Evolutionary conservation across 2,888 invertebrate genomes (phyloP).

Genomic region (Xestia c-nigrum): DNA sequence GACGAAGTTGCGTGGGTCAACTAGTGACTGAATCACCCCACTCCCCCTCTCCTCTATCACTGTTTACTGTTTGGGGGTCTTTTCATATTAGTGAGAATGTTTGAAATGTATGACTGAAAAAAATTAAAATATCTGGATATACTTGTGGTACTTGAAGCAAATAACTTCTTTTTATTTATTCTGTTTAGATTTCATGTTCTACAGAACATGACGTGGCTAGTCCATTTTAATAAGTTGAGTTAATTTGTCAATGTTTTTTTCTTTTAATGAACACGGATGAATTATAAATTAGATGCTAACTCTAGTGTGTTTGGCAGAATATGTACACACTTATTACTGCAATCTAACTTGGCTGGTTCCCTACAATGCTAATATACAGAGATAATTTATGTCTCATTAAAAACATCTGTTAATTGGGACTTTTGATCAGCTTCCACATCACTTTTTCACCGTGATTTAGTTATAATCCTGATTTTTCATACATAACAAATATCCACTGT

Average conservation of each 20-base stretch:
- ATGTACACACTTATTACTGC: constrained; percentile 3
- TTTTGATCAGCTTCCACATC: not conserved
- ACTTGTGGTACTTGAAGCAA: not conserved
- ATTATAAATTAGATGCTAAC: not conserved
- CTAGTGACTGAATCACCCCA: too few species aligned
- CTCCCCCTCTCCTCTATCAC: not conserved
- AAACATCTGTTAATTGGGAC: not conserved
- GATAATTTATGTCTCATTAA: not conserved
- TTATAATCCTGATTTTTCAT: not conserved
- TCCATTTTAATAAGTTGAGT: not conserved
- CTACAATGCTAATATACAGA: constrained; percentile 16
- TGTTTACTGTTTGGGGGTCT: not conserved
- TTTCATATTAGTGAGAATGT: not conserved
- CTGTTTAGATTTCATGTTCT: constrained; percentile 5
- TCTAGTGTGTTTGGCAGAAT: not conserved
- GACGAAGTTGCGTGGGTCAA: too few species aligned
- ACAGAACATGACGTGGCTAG: not conserved
- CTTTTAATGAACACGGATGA: not conserved
- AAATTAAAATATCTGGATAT: not conserved
- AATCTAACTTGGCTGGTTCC: constrained; percentile 12
- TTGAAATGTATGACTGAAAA: not conserved
- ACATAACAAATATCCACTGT: constrained; percentile 5
- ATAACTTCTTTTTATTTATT: not conserved
- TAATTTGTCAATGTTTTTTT: constrained; percentile 3
- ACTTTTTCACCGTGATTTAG: not conserved